Evolutionary conservation across 2,888 invertebrate species (phyloP).

Genomic region (Cylindroiulus punctatus): DNA sequence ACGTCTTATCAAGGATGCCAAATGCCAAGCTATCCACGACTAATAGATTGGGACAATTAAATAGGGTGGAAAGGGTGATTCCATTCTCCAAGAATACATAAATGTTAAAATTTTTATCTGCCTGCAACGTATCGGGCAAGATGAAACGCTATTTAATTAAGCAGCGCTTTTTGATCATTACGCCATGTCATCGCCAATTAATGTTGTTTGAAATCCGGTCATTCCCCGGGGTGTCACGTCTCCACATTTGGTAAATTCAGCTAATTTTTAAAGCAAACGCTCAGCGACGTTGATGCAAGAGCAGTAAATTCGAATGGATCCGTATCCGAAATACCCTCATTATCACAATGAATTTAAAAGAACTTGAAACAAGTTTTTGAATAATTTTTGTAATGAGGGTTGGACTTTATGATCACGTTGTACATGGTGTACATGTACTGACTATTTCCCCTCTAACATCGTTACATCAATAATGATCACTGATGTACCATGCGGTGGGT

Average conservation of each 20-base stretch:
- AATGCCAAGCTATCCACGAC: too few species aligned
- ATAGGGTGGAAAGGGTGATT: neutral
- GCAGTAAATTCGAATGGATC: neutral
- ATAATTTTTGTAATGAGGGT: too few species aligned
- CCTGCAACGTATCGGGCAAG: neutral
- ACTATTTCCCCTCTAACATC: too few species aligned
- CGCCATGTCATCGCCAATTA: neutral
- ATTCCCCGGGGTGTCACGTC: neutral
- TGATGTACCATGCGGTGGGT: too few species aligned
- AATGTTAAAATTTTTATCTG: neutral
- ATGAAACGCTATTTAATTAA: slow-evolving; percentile 3
- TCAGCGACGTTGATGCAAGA: neutral
- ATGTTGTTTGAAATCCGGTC: neutral
- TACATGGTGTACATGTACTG: too few species aligned
- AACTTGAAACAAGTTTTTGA: too few species aligned
- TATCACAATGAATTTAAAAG: too few species aligned
- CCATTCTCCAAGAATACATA: neutral
- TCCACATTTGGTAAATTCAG: neutral
- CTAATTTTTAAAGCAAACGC: neutral
- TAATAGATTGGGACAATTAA: too few species aligned
- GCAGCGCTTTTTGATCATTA: neutral
- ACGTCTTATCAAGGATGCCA: too few species aligned
- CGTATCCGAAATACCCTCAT: too few species aligned
- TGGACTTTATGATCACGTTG: too few species aligned
- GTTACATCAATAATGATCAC: too few species aligned